Evolutionary conservation across 2,797 vertebrate genomes (phyloP).

Genomic region (Australoheros facetus): DNA sequence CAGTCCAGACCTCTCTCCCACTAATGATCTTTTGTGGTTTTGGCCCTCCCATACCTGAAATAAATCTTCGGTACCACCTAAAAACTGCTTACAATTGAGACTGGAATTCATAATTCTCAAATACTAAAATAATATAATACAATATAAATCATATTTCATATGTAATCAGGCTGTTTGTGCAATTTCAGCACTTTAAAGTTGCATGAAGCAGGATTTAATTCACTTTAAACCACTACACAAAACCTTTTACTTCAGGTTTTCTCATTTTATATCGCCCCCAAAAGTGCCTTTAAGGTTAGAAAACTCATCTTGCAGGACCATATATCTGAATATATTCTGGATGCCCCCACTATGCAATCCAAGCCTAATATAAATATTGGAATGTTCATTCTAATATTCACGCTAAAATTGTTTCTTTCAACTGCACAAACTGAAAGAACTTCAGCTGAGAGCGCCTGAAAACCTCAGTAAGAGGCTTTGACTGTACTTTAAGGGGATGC

Average conservation of each 20-base stretch:
- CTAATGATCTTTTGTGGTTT: neutral
- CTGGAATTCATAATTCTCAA: neutral
- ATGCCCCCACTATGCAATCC: neutral
- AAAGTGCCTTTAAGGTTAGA: neutral
- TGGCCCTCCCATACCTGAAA: neutral
- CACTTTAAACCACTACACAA: neutral
- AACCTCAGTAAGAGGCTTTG: neutral
- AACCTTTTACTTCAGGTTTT: neutral
- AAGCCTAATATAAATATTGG: neutral
- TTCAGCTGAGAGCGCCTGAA: slow-evolving; percentile 13
- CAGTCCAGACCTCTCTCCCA: neutral
- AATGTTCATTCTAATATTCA: neutral
- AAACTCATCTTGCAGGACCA: neutral
- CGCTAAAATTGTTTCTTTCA: no score
- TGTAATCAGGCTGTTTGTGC: no score
- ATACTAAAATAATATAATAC: neutral
- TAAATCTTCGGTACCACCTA: neutral
- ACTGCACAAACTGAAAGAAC: slow-evolving; percentile 11
- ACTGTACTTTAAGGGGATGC: neutral
- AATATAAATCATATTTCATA: neutral
- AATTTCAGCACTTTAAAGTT: neutral
- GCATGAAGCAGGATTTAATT: neutral
- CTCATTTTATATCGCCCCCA: neutral
- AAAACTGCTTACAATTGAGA: neutral
- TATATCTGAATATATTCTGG: neutral